Evolutionary conservation across 2,797 vertebrate genomes (phyloP), one percentile per base, ranked within the genome.

Genomic region (Microhierax caerulescens): DNA sequence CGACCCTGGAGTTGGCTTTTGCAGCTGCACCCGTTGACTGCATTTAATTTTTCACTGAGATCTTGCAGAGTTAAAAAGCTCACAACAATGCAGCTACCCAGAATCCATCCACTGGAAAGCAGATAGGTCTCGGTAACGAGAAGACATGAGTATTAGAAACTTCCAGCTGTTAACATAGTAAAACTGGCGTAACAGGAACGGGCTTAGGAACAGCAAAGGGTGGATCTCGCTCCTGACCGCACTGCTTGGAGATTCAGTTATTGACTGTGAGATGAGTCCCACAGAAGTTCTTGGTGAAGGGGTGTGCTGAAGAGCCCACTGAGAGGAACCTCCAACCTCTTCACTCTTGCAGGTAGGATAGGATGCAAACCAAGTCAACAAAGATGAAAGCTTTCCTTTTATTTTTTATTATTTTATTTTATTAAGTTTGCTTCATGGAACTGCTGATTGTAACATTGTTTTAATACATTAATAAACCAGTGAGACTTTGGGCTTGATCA

Each of bases 21-120:
- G 32, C 54, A 75, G 14, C 50, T 54, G 25, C 10, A 53, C 10
- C 22, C 39, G 15, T 57, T 53, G 60, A 45, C 47, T 64, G 17
- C 7, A 3, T 34, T 82, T 59, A 32, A 70, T 85, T 85, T 92
- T 65, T 82, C 74, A 43, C 5, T 2, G 7, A 61, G 27, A 37
- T 54, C 23, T 74, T 39, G 8, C 34, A 47, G 32, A 60, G 13
- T 50, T 77, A 65, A 48, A 80, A 93, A 50, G 14, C n/a, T 73
- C 56, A 43, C 11, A 32, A 9, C 19, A 73, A 13, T 5, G 13
- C 22, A 64, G 10, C n/a, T 84, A 17, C 45, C 30, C 5, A 9
- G 32, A 61, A 25, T 36, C 7, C 73, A 22, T 74, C 43, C 32
- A 17, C 6, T 0, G 0, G 30, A 47, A 47, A 83, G 17, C 2